Conservation (phyloP, 2,888 invertebrate genomes). For the Griposia aprilina region DNA sequence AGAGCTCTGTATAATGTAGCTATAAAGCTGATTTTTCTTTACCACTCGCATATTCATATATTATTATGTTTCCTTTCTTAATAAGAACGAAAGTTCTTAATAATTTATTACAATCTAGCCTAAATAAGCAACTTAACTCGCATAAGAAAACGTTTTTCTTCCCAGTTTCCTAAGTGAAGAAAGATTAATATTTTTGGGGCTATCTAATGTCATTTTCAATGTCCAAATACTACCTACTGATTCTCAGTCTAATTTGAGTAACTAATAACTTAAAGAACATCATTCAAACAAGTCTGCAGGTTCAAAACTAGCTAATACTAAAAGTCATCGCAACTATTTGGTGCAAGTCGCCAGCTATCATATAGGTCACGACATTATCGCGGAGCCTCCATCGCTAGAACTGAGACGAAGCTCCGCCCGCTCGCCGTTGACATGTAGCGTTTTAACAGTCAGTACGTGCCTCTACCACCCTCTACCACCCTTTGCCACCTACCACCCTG, state of each 20-base stretch:
- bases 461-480: constrained; percentile 69
- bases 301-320: constrained; percentile 30
- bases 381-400: constrained; percentile 81
- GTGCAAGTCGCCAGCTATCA: constrained; percentile 70
- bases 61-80: too few species aligned
- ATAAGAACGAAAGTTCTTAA: too few species aligned
- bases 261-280: not conserved
- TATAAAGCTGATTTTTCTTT: not conserved
- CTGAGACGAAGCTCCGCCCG: constrained; percentile 81
- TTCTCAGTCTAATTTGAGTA: not conserved
- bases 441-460: constrained; percentile 90
- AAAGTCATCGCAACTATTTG: constrained; percentile 70
- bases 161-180: not conserved
- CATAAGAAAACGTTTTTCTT: not conserved
- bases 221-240: not conserved
- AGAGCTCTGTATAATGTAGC: not conserved
- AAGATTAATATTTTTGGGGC: not conserved
- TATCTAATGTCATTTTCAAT: not conserved
- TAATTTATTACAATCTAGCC: too few species aligned
- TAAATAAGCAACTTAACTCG: too few species aligned
- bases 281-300: not conserved
- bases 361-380: constrained; percentile 88
- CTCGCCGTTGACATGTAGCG: constrained; percentile 88
- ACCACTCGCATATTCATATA: not conserved
- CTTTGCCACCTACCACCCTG: constrained; percentile 61